Evolutionary conservation across 2,888 invertebrate species (phyloP).

Genomic region (Rhagonycha fulva): DNA sequence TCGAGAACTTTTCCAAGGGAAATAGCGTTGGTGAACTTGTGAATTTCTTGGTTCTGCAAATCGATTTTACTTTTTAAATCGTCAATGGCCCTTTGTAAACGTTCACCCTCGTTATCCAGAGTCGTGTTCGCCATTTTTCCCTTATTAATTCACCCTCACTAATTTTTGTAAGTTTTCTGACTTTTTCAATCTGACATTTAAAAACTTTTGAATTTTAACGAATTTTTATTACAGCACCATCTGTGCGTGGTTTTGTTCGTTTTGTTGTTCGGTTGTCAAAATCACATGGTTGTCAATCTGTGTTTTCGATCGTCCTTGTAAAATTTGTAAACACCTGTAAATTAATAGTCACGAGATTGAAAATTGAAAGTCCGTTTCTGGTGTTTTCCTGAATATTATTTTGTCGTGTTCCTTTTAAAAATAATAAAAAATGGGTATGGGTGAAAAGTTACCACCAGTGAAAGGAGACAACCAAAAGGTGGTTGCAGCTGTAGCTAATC

Average conservation of each 20-base stretch:
- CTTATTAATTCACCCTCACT: not conserved
- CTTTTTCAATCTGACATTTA: not conserved
- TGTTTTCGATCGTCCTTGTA: not conserved
- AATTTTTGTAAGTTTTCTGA: too few relatives aligned
- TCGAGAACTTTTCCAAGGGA: conserved; percentile 36
- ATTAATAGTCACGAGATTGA: not conserved
- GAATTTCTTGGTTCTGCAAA: conserved; percentile 38
- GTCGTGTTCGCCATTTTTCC: not conserved
- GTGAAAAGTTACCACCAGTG: not conserved
- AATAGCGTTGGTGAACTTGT: conserved; percentile 40
- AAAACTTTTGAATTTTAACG: not conserved
- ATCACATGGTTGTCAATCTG: not conserved
- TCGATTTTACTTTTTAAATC: conserved; percentile 34
- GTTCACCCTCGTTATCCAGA: not conserved
- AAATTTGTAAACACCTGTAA: not conserved
- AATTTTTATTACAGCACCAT: not conserved
- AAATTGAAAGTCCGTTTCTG: not conserved
- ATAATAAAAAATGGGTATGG: not conserved
- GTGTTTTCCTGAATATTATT: not conserved
- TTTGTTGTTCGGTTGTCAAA: not conserved
- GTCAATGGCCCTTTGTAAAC: not conserved
- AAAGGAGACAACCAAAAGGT: not conserved
- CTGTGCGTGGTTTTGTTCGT: not conserved
- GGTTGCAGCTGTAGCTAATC: not conserved
- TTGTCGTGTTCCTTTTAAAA: not conserved